These are phyloP conservation scores for Psilopsiagon aymara DNA, from an alignment of 2,113 vertebrate species.

Conservation along the genomic window DNA sequence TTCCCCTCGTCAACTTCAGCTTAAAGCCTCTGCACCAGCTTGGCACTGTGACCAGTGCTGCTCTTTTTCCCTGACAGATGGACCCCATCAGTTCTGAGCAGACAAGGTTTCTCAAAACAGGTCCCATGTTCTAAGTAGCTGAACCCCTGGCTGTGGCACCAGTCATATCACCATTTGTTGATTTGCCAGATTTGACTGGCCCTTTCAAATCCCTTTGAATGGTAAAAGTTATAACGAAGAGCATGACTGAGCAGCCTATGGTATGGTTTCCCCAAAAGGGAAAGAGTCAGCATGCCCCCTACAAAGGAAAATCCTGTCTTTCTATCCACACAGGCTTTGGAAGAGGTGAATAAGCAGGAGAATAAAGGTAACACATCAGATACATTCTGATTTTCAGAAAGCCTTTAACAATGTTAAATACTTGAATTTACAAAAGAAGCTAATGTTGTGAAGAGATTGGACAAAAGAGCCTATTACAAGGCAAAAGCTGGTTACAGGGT, in stretches of 20 bases:
- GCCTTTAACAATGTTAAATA: neutral
- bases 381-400: neutral
- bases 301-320: neutral
- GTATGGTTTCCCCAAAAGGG: neutral
- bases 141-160: neutral
- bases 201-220: neutral
- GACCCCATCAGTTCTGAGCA: neutral
- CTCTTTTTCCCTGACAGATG: neutral
- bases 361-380: neutral
- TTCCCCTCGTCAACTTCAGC: neutral
- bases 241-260: neutral
- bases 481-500: neutral
- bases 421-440: neutral
- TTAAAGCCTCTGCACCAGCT: neutral
- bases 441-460: neutral
- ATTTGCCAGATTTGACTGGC: neutral
- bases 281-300: neutral
- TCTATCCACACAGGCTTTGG: neutral
- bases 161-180: neutral
- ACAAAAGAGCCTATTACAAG: neutral
- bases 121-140: neutral
- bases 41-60: neutral
- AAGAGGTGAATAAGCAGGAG: neutral
- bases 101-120: neutral
- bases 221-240: neutral